Percentiles rank a stretch among this genome's conserved stretches.
phyloP scores from a whole-genome alignment of 2,888 invertebrate species.

The Sphecodes monilicornis region DNA sequence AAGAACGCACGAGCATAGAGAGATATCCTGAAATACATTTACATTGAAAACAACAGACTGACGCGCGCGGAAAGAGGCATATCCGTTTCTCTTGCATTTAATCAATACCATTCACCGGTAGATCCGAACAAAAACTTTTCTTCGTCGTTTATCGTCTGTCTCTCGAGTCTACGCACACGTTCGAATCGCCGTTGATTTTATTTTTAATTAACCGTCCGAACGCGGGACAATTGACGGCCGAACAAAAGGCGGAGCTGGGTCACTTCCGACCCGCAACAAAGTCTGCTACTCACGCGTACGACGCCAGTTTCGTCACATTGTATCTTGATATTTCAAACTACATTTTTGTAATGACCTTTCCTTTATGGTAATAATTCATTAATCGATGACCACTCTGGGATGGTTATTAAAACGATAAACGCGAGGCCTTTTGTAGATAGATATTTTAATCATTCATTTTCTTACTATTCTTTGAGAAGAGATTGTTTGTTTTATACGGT shows the following conservation, averaged over 20 bases:
- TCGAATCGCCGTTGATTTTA: constrained; percentile 43
- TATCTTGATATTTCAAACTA: background rate
- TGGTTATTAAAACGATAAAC: constrained; percentile 66
- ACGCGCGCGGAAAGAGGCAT: constrained; percentile 30
- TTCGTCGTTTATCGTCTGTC: constrained; percentile 35
- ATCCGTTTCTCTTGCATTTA: constrained; percentile 50
- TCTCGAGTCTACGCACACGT: constrained; percentile 47
- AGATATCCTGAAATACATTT: constrained; percentile 32
- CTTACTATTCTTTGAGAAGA: constrained; percentile 37
- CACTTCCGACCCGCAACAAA: background rate
- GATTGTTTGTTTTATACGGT: constrained; percentile 31
- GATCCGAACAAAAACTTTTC: constrained; percentile 35
- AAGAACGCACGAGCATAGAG: constrained; percentile 13
- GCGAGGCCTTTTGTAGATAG: constrained; percentile 79
- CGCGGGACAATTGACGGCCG: background rate
- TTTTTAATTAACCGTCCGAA: constrained; percentile 24
- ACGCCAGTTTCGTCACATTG: background rate
- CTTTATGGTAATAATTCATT: background rate
- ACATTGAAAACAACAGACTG: constrained; percentile 53
- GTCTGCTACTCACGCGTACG: background rate
- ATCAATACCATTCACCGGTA: constrained; percentile 22
- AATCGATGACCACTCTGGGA: background rate
- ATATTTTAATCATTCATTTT: constrained; percentile 64
- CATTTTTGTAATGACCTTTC: background rate
- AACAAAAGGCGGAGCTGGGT: constrained; percentile 7